phyloP scores from a whole-genome alignment of 1,140 invertebrate species.

The Lanistes nyassanus region DNA sequence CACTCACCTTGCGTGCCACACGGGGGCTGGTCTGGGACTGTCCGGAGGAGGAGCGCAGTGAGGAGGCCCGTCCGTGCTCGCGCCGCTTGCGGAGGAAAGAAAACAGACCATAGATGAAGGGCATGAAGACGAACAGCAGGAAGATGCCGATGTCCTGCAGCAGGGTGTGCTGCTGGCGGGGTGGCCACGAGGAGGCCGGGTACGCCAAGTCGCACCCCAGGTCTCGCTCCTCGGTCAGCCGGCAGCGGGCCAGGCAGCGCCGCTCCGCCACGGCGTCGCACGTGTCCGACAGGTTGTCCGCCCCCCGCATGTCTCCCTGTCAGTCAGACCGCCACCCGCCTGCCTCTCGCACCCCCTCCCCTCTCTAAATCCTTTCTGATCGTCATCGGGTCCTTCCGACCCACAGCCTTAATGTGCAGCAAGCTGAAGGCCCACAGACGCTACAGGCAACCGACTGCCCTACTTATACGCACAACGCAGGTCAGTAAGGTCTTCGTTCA shows the following conservation, averaged over 20 bases:
- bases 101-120: slow-evolving; percentile 20
- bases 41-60: slow-evolving; percentile 4
- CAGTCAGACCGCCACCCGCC: background rate
- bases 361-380: background rate
- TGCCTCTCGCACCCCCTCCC: background rate
- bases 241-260: background rate
- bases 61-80: slow-evolving; percentile 17
- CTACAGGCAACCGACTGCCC: too few species aligned
- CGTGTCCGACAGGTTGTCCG: background rate
- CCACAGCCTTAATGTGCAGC: too few species aligned
- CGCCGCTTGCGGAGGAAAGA: slow-evolving; percentile 23
- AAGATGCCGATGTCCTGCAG: slow-evolving; percentile 18
- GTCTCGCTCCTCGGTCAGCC: background rate
- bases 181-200: background rate
- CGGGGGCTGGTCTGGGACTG: slow-evolving; percentile 23
- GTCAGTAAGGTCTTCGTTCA: too few species aligned
- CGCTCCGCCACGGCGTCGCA: background rate
- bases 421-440: too few species aligned
- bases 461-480: too few species aligned
- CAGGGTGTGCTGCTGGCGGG: slow-evolving; percentile 11
- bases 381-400: background rate
- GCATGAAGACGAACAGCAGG: slow-evolving; percentile 13
- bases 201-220: background rate
- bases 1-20: slow-evolving; percentile 10
- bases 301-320: background rate